Evolutionary conservation across 2,797 vertebrate genomes (phyloP).

Genomic region (Monodelphis domestica): DNA sequence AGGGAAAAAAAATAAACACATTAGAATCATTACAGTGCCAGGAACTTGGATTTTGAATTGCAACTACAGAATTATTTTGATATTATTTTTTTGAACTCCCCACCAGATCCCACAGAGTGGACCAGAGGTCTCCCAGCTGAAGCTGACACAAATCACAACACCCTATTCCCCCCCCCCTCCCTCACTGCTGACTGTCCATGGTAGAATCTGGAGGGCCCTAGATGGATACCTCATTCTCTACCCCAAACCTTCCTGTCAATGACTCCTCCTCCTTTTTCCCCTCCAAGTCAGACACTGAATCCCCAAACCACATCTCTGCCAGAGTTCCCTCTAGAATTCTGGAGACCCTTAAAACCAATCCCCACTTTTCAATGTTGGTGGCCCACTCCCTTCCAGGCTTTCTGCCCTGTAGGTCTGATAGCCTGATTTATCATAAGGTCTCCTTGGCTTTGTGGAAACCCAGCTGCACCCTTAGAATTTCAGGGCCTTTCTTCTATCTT

Average conservation of each 20-base stretch:
- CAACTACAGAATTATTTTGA: background rate
- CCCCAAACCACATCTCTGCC: background rate
- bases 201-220: too few relatives aligned
- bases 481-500: background rate
- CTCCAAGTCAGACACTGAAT: background rate
- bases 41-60: slow-evolving; percentile 13
- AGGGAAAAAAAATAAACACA: slow-evolving; percentile 42
- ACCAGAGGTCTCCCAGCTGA: background rate
- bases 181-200: too few relatives aligned
- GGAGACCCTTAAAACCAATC: background rate
- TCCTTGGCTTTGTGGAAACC: background rate
- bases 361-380: background rate
- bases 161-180: background rate
- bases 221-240: too few relatives aligned
- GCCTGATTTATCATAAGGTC: background rate
- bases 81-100: background rate
- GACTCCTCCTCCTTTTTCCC: background rate
- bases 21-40: background rate
- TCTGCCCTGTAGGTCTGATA: background rate
- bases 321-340: background rate
- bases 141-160: background rate
- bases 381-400: background rate
- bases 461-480: background rate
- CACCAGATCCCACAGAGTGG: background rate
- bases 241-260: background rate